Evolutionary conservation across 2,113 vertebrate genomes (phyloP).

Genomic region (Varanus salvator): DNA sequence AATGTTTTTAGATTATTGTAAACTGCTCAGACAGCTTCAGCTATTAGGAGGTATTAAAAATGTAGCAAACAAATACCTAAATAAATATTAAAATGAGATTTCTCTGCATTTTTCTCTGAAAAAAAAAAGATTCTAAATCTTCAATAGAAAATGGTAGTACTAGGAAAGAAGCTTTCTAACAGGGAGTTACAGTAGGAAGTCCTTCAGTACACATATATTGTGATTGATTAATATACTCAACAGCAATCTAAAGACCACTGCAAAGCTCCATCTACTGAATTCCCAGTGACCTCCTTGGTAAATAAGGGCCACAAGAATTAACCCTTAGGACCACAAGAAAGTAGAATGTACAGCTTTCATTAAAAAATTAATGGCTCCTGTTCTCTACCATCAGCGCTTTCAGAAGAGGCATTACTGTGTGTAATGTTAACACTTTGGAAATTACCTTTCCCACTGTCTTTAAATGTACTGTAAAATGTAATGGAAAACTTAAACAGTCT

Average conservation of each 20-base stretch:
- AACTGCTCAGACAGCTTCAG: too few species aligned
- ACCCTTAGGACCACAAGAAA: conserved; percentile 3
- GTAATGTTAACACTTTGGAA: not conserved
- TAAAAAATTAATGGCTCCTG: conserved; percentile 23
- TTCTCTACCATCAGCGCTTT: conserved; percentile 11
- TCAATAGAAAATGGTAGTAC: not conserved
- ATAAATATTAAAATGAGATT: not conserved
- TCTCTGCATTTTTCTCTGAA: not conserved
- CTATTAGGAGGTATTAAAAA: too few species aligned
- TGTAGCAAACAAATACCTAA: too few species aligned
- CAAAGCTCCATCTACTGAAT: conserved; percentile 11
- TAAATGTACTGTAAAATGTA: not conserved
- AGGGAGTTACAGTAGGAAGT: not conserved
- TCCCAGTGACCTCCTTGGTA: conserved; percentile 11
- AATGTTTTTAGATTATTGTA: too few species aligned
- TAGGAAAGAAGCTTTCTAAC: not conserved
- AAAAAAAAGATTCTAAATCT: not conserved
- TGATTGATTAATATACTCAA: conserved; percentile 35
- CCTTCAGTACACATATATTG: conserved; percentile 9
- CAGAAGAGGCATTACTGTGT: not conserved
- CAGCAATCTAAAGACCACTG: conserved; percentile 9
- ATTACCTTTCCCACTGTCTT: not conserved
- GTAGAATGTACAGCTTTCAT: conserved; percentile 24
- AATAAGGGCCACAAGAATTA: conserved; percentile 33
- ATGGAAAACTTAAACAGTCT: not conserved